These are phyloP conservation scores for Philypnodon macrostomus DNA, from an alignment of 2,797 vertebrate species.

Conservation along the genomic window DNA sequence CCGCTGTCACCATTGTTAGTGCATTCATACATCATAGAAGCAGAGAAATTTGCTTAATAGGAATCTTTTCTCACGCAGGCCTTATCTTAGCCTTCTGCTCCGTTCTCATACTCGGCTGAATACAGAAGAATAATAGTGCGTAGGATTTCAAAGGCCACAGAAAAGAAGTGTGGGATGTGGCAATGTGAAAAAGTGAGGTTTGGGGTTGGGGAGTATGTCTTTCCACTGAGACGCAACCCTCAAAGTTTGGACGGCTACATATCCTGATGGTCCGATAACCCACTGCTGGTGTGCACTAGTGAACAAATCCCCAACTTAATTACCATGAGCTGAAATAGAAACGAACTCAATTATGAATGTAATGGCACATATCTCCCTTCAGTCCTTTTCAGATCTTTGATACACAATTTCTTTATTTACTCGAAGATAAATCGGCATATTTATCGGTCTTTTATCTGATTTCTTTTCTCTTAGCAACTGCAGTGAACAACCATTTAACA, in stretches of 20 bases:
- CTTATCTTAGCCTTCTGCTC: conserved; percentile 22
- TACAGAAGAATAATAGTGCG: conserved; percentile 22
- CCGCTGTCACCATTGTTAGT: conserved; percentile 26
- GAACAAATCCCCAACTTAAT: conserved; percentile 59
- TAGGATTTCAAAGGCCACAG: conserved; percentile 45
- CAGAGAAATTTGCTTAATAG: conserved; percentile 36
- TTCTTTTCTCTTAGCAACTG: no score
- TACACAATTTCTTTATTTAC: conserved; percentile 13
- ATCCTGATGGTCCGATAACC: conserved; percentile 42
- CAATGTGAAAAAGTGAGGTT: conserved; percentile 28
- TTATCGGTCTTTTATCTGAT: no score
- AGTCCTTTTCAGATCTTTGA: conserved; percentile 17
- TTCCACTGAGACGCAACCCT: conserved; percentile 26
- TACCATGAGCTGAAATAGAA: conserved; percentile 45
- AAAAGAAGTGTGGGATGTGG: conserved; percentile 36
- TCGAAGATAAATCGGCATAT: conserved; percentile 20
- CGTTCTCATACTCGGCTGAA: conserved; percentile 20
- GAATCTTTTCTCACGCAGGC: conserved; percentile 30
- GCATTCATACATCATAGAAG: conserved; percentile 39
- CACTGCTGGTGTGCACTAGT: conserved; percentile 21
- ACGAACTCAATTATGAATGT: conserved; percentile 54
- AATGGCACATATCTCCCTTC: conserved; percentile 41
- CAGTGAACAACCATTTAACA: no score
- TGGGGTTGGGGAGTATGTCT: conserved; percentile 33
- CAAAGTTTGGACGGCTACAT: conserved; percentile 9